Base-by-base conservation (phyloP, 2,797 vertebrate species). In the Coracias cyanogaster region DNA sequence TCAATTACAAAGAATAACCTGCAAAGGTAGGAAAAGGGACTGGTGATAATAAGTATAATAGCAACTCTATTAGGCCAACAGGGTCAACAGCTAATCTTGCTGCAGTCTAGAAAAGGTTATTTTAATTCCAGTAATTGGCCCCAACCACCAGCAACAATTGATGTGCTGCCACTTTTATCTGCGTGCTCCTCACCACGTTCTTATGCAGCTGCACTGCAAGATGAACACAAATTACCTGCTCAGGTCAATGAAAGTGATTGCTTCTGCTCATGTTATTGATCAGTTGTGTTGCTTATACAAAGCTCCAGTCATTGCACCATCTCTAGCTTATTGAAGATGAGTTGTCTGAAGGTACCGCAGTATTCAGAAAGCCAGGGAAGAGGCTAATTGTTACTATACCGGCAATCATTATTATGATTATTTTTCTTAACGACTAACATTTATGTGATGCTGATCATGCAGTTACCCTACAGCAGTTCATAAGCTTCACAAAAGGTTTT, bases 121-220 rank as follows among this genome's bases (percentile, higher is more conserved):
- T 94, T 85, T 93, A 90, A 96, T 95, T 94, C 89, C 45, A 81
- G 74, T 96, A 95, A 96, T 93, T 96, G 86, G 82, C 74, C 81
- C 51, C 86, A 67, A 28, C 58, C 61, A 91, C 35, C 83, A 83
- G 43, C 65, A 87, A 79, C 65, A 78, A 87, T 72, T 69, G 81
- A 89, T 81, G 55, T 25, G 54, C 66, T 93, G 79, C 51, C 70
- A 54, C 86, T 83, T 90, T 89, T 82, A 71, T 66, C 77, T 82
- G 92, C 62, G 52, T 43, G 45, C 85, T 89, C 29, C 43, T 89
- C 4, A 1, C 85, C 76, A 6, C 3, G 81, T 41, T 85, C 60
- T 7, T 49, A n/a, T 21, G 82, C 82, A 51, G 64, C 81, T 73
- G 65, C 57, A 8, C 35, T 28, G 74, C 72, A n/a, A 28, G 15